Evolutionary conservation across 2,888 invertebrate species (phyloP), one percentile per base, ranked within the genome.

Genomic region (Pseudeuparius sepicola): DNA sequence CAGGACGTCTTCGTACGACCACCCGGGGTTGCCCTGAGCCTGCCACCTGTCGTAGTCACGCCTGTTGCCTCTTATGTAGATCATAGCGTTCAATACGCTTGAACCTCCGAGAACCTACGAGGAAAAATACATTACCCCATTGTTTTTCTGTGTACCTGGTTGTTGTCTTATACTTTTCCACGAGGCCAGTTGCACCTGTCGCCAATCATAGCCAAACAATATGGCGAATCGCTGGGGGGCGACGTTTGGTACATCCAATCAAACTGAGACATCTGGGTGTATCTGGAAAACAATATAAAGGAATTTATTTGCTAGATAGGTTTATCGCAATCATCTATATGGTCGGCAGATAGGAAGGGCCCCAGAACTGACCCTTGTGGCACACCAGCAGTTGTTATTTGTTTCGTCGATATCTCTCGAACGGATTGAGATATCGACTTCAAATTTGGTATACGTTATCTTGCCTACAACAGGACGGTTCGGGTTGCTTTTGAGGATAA

Each of bases 161-260:
- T 29, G 14, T 6, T 5, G n/a, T 31, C n/a, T 40, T 44, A 39
- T 53, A 60, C 89, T 60, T 88, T 90, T 32, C 94, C 94, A 43
- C 94, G 70, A 2, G 89, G 88, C 89, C 88, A 89, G 62, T 86
- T 86, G 60, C 88, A 89, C 41, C 86, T 70, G 57, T 85, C 85
- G 1, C 83, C 85, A 44, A 78, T 75, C 87, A 89, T 87, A 4
- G 84, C 88, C 41, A 84, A 71, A 53, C 89, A 89, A 60, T 86
- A 87, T n/a, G 78, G 74, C 28, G 80, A 76, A 45, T 78, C 75
- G 18, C 71, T 66, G 1, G 80, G 78, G 1, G 86, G 83, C 3
- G 84, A 78, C 2, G 89, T 90, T 61, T 87, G 83, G 61, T 81
- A 92, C 64, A 89, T 81, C 92, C 92, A 92, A 64, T 92, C 90